phyloP scores from a whole-genome alignment of 2,888 invertebrate genomes.

The Acronicta alni region DNA sequence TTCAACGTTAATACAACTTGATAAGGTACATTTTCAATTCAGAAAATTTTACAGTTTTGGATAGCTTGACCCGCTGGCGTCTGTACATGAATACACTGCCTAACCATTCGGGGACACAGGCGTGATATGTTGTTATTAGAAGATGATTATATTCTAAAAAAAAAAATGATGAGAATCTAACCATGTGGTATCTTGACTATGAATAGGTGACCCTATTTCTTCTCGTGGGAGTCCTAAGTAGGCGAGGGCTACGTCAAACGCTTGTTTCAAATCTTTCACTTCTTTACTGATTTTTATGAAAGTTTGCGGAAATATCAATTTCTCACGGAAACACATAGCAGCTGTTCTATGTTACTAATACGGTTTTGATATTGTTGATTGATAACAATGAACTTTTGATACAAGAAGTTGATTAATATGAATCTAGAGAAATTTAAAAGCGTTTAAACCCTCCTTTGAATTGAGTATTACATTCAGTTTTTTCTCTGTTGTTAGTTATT shows the following conservation, averaged over 20 bases:
- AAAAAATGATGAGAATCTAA: conserved; percentile 5
- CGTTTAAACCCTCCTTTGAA: no score
- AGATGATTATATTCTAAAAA: not conserved
- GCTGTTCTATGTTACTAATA: not conserved
- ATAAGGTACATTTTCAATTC: no score
- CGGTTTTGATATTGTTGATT: conserved; percentile 1
- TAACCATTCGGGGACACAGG: no score
- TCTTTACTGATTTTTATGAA: not conserved
- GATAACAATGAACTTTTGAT: not conserved
- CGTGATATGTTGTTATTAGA: not conserved
- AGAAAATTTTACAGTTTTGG: no score
- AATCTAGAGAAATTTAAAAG: no score
- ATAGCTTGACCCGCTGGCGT: no score
- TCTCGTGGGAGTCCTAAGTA: conserved; percentile 23
- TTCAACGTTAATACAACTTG: no score
- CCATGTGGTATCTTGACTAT: conserved; percentile 13
- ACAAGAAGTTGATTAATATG: no score
- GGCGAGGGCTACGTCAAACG: conserved; percentile 18
- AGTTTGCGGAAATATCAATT: conserved; percentile 1
- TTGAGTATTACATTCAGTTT: no score
- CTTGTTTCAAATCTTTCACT: not conserved
- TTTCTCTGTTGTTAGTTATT: no score
- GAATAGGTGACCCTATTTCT: conserved; percentile 38
- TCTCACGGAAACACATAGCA: not conserved
- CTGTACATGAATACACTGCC: no score